Evolutionary conservation across 23 tunicate species (phyloP), one percentile per base, ranked within the genome.

Genomic region (Ciona savignyi): DNA sequence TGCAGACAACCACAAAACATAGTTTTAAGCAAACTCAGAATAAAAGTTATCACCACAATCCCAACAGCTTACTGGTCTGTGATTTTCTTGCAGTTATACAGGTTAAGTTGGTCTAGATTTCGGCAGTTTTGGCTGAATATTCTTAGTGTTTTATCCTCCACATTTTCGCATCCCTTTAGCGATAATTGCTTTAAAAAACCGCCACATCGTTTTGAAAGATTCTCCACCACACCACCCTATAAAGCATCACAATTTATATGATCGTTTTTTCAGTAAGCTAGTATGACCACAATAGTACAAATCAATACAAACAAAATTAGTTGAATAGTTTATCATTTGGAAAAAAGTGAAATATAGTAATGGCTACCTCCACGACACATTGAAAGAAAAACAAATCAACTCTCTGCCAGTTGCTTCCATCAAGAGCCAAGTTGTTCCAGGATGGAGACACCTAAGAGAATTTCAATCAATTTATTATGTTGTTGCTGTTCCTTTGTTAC

Each of bases 401-500:
- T 27, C 76, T 77, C 70, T 94, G 99, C 99, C 99, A 94, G 60
- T 94, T 94, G 42, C 95, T 86, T 4, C 99, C 99, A 79, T 94
- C 99, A 28, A 94, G 51, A 4, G 99, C 99, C 32, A 94, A 80
- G 21, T 67, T 27, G 68, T 94, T 86, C 99, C 99, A 94, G 3
- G 72, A 49, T 29, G 75, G 81, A 25, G 99, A 94, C 0, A 94
- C 99, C 99, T 94, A n/a, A n/a, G n/a, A n/a, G n/a, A n/a, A n/a
- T n/a, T n/a, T n/a, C n/a, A n/a, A n/a, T n/a, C n/a, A n/a, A n/a
- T n/a, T n/a, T n/a, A n/a, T n/a, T n/a, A n/a, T n/a, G n/a, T n/a
- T n/a, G n/a, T n/a, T n/a, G n/a, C n/a, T n/a, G n/a, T n/a, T n/a
- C n/a, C n/a, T n/a, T n/a, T n/a, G n/a, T n/a, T n/a, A n/a, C n/a